Conservation (phyloP, 1,140 invertebrate species). For the Drosophila kikkawai region DNA sequence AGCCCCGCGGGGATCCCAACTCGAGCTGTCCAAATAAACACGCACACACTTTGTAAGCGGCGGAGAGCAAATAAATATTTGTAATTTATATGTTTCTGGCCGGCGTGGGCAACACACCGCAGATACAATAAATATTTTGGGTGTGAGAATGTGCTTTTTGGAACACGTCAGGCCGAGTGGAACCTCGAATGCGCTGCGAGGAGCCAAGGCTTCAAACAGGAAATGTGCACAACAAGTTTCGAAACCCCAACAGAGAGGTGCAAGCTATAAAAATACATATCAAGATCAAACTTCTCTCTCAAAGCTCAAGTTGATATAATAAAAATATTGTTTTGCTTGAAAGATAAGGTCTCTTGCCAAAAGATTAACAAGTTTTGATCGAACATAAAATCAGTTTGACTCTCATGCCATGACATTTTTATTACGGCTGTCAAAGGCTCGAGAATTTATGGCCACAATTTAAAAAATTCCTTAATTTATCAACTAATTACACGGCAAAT, state of each 20-base stretch:
- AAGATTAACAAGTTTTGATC: slow-evolving; percentile 7
- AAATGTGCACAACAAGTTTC: slow-evolving; percentile 22
- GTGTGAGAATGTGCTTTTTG: slow-evolving; percentile 66
- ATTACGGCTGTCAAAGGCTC: slow-evolving; percentile 3
- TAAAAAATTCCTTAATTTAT: slow-evolving; percentile 28
- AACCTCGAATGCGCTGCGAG: slow-evolving; percentile 43
- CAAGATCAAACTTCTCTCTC: slow-evolving; percentile 7
- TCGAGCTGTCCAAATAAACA: slow-evolving; percentile 76
- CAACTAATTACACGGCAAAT: slow-evolving; percentile 10
- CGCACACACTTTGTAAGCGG: slow-evolving; percentile 78
- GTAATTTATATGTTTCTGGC: slow-evolving; percentile 74
- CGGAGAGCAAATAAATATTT: slow-evolving; percentile 79
- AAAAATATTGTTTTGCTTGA: background rate
- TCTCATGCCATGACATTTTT: background rate
- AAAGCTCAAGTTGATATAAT: slow-evolving; percentile 1
- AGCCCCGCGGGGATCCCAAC: slow-evolving; percentile 29
- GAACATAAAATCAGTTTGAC: slow-evolving; percentile 18
- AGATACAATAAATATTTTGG: slow-evolving; percentile 69
- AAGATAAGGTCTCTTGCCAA: background rate
- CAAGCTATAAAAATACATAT: slow-evolving; percentile 5
- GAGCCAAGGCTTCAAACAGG: slow-evolving; percentile 32
- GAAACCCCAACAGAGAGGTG: background rate
- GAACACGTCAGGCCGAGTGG: slow-evolving; percentile 41
- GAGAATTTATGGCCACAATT: slow-evolving; percentile 5
- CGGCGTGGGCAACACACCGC: slow-evolving; percentile 68